Base-by-base conservation (phyloP, 2,113 vertebrate species). In the Pantherophis guttatus region DNA sequence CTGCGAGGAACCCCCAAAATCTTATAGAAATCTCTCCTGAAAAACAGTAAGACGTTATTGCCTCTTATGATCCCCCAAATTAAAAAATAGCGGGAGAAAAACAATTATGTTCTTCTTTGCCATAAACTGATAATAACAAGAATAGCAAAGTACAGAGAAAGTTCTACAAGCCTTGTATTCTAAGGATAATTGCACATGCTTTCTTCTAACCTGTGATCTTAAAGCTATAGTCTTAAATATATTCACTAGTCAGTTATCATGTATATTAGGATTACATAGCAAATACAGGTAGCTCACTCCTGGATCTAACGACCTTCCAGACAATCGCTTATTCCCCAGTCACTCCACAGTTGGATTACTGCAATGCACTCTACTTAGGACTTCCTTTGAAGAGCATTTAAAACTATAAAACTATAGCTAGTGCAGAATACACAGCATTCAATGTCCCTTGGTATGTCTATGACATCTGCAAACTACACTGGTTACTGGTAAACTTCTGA, bases 11-110 rank as follows among this genome's bases (percentile, higher is more conserved):
- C 99, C 8, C 99, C 99, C 93, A 99, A 94, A 87, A 99, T 99
- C 94, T 99, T 98, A 95, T 99, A 99, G 97, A 99, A 99, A 95
- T 99, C 99, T 94, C 99, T 98, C 95, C 99, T 99, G 89, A 1
- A 90, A 62, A 92, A 44, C 1, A 50, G 9, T 10, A 1, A 87
- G 12, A 55, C 13, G 3, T 15, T 48, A 10, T 33, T 17, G 86
- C 6, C 12, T 65, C 44, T 86, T 52, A 23, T 50, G 29, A 70
- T 48, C 24, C 29, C 7, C 86, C 29, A 62, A 19, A 5, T 11
- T 39, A 81, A 19, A 81, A 12, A 11, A 59, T 86, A 26, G 12
- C 17, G 26, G n/a, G 8, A 81, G 53, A 11, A 89, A 33, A 44
- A 89, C 19, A 13, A 12, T 52, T 26, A 17, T 2, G 29, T 62